A percentile compares a stretch with the other conserved stretches of the same genome.
phyloP scores from a whole-genome alignment of 2,113 vertebrate genomes.

The Capreolus pygargus region DNA sequence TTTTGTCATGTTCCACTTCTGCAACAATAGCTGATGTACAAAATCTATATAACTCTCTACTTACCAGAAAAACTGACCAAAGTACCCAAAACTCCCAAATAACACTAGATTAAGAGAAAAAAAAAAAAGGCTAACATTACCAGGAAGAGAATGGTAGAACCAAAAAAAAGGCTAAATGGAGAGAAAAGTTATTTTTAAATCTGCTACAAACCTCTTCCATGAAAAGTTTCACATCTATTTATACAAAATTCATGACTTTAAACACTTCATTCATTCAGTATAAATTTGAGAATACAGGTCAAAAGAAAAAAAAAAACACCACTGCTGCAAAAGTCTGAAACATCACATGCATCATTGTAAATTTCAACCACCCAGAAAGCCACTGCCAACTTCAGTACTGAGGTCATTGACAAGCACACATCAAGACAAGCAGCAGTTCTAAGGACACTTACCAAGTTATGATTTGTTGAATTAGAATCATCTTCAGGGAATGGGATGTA shows the following conservation, averaged over 20 bases:
- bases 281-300: constrained; percentile 38
- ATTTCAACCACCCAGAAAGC: constrained; percentile 4
- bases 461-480: constrained; percentile 99
- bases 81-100: not conserved
- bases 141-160: not conserved
- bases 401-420: not conserved
- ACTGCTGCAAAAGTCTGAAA: not conserved
- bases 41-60: constrained; percentile 20
- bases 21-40: not conserved
- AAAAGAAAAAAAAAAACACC: not conserved
- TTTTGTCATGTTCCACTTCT: not conserved
- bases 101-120: not conserved
- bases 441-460: constrained; percentile 95
- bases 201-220: constrained; percentile 46
- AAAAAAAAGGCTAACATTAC: not conserved
- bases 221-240: constrained; percentile 14
- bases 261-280: constrained; percentile 45
- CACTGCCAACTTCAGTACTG: not conserved
- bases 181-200: constrained; percentile 56
- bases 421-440: constrained; percentile 21
- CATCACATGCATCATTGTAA: not conserved
- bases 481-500: constrained; percentile 99
- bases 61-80: constrained; percentile 45
- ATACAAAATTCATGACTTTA: constrained; percentile 54
- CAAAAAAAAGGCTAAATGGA: constrained; percentile 24